Percentiles rank a stretch among this genome's conserved stretches.
Conservation (phyloP, 2,797 vertebrate genomes). For the Characodon lateralis region DNA sequence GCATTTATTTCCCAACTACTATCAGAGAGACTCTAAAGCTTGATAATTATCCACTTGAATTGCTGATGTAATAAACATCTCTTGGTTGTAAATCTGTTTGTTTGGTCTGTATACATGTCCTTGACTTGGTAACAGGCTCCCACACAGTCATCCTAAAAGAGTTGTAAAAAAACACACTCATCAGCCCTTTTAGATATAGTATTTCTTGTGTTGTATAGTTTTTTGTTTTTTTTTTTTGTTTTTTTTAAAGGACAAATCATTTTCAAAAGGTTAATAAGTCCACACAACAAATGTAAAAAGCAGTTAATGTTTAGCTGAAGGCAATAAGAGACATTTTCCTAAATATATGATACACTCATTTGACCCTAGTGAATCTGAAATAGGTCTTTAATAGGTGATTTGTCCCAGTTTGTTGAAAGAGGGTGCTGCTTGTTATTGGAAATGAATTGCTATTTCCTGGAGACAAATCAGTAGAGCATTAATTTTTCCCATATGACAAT, state of each 20-base stretch:
- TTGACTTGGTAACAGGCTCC: conserved; percentile 9
- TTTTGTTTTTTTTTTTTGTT: neutral
- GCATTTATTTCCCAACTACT: conserved; percentile 43
- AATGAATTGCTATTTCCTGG: neutral
- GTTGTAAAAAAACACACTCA: neutral
- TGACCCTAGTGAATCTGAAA: conserved; percentile 60
- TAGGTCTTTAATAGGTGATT: conserved; percentile 56
- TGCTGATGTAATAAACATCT: conserved; percentile 29
- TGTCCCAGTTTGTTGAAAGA: conserved; percentile 60
- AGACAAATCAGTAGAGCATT: neutral
- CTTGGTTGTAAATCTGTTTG: conserved; percentile 56
- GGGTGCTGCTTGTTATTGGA: no score
- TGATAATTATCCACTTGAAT: conserved; percentile 29
- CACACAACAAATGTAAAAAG: conserved; percentile 51
- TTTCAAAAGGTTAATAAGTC: conserved; percentile 3
- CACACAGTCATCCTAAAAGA: conserved; percentile 7
- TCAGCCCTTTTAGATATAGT: neutral
- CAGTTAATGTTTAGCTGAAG: conserved; percentile 74
- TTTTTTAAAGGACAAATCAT: neutral
- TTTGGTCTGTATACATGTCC: conserved; percentile 44
- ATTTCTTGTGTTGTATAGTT: neutral
- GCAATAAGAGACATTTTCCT: conserved; percentile 58
- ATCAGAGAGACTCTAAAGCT: conserved; percentile 33
- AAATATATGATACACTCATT: conserved; percentile 67
- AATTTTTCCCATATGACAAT: neutral